Conservation (phyloP, 2,113 vertebrate species). For the Neopipo cinnamomea region DNA sequence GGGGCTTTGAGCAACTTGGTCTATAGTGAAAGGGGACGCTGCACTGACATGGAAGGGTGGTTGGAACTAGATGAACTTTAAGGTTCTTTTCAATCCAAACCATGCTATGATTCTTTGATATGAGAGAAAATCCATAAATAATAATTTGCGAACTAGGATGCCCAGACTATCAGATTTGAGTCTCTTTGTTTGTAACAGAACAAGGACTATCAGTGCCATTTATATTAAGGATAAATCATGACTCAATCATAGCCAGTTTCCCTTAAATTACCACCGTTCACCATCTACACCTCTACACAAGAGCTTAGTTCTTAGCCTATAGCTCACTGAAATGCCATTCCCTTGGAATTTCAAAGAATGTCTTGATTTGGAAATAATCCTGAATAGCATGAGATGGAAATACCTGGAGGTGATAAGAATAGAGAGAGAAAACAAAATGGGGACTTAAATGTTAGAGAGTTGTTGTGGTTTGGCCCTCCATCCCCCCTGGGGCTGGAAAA, state of each 20-base stretch:
- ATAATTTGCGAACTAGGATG: background rate
- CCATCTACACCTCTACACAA: background rate
- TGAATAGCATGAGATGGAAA: background rate
- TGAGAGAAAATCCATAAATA: background rate
- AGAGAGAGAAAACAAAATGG: background rate
- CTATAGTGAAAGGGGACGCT: accelerated
- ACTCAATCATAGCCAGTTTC: background rate
- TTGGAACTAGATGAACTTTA: background rate
- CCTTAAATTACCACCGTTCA: background rate
- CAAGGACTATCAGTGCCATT: too few relatives aligned
- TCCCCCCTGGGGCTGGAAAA: too few relatives aligned
- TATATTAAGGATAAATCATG: background rate
- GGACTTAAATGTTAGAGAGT: background rate
- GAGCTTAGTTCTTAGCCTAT: background rate
- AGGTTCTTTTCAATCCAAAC: background rate
- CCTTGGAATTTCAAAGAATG: background rate
- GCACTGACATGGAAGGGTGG: background rate
- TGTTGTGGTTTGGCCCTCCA: too few relatives aligned
- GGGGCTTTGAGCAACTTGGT: background rate
- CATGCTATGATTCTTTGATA: background rate
- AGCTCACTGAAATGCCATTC: background rate
- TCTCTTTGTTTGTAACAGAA: background rate
- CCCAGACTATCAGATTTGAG: background rate
- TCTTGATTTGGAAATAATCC: background rate
- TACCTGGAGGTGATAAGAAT: background rate